These are phyloP conservation scores for Latrodectus elegans DNA, from an alignment of 2,888 invertebrate genomes.

Conservation along the genomic window DNA sequence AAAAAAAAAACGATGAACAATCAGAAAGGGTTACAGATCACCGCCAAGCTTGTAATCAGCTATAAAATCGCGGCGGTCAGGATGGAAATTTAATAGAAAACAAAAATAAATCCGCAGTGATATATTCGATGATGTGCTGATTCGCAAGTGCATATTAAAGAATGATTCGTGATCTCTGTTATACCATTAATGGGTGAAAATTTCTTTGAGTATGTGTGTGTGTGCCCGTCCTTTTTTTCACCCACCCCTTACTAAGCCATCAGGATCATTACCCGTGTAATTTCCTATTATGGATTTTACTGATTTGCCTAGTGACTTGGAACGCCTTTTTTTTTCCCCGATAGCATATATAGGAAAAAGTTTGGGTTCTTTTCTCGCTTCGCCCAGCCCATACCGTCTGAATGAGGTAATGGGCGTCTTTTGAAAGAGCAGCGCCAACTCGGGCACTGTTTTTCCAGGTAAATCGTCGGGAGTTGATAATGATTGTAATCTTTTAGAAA, in stretches of 20 bases:
- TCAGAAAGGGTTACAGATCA: too few relatives aligned
- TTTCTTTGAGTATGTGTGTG: neutral
- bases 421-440: neutral
- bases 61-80: too few relatives aligned
- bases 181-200: neutral
- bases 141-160: neutral
- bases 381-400: constrained; percentile 1
- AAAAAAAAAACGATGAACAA: too few relatives aligned
- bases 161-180: neutral
- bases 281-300: constrained; percentile 6
- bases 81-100: too few relatives aligned
- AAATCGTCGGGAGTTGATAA: constrained; percentile 1
- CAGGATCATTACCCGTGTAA: neutral
- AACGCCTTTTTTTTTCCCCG: neutral
- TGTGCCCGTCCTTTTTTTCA: neutral
- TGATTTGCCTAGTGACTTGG: constrained; percentile 29
- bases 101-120: neutral
- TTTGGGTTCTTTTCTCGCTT: neutral
- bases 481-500: neutral
- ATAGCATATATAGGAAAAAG: neutral
- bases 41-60: too few relatives aligned
- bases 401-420: neutral
- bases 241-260: neutral
- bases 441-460: constrained; percentile 5
- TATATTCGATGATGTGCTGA: neutral